These are phyloP conservation scores for Podotricha telesiphe DNA, from an alignment of 2,888 invertebrate genomes.

Conservation along the genomic window DNA sequence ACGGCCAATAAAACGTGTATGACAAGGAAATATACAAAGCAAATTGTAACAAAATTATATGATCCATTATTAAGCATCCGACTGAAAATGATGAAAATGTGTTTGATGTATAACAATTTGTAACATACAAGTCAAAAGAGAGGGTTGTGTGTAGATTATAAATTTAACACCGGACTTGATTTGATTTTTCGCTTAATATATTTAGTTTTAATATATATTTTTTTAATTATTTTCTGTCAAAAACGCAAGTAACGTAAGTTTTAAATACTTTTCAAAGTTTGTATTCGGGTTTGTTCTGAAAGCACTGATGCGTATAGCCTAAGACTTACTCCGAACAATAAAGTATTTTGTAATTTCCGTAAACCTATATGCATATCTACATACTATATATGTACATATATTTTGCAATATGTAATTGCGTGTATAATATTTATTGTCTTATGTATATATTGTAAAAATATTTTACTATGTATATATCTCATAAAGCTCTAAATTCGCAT, in stretches of 20 bases:
- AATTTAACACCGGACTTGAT: no score
- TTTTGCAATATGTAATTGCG: background rate
- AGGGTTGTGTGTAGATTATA: no score
- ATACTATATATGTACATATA: background rate
- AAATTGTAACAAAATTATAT: background rate
- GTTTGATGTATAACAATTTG: no score
- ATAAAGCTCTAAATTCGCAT: no score
- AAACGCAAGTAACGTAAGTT: background rate
- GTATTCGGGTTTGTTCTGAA: background rate
- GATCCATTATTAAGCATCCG: background rate
- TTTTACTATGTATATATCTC: background rate
- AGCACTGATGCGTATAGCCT: constrained; percentile 16
- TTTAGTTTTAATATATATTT: background rate
- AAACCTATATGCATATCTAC: background rate
- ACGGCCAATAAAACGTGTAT: background rate
- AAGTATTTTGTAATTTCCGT: constrained; percentile 5
- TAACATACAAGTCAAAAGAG: no score
- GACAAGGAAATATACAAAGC: background rate
- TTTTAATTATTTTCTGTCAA: background rate
- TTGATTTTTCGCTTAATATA: no score
- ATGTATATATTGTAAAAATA: no score
- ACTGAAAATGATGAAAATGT: no score
- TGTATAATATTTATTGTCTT: background rate
- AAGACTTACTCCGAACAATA: background rate
- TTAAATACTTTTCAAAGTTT: background rate